phyloP scores from a whole-genome alignment of 1,140 invertebrate species.

The Drosophila asahinai region DNA sequence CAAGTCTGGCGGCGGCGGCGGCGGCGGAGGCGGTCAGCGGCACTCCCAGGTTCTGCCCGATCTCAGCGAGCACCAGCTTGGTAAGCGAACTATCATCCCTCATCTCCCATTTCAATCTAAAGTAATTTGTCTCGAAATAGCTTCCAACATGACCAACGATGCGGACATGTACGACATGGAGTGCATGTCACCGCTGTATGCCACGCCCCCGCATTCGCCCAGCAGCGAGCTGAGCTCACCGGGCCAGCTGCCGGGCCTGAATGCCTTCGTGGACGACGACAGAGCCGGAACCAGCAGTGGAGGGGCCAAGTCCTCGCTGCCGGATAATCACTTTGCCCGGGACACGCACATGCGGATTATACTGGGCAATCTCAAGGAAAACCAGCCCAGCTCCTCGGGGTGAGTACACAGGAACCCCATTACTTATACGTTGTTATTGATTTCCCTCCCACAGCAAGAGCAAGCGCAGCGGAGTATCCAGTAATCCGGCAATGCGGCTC shows the following conservation, averaged over 20 bases:
- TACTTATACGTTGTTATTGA: too few relatives aligned
- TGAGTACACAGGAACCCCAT: slow-evolving; percentile 4
- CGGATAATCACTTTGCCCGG: slow-evolving; percentile 92
- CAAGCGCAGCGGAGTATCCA: slow-evolving; percentile 95
- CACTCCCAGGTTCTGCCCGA: slow-evolving; percentile 84
- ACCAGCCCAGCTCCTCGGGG: slow-evolving; percentile 78
- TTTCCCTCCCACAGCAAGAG: slow-evolving; percentile 86
- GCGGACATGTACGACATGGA: slow-evolving; percentile 85
- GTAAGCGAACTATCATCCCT: slow-evolving; percentile 31
- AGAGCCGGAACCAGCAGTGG: slow-evolving; percentile 71
- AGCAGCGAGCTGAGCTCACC: slow-evolving; percentile 88
- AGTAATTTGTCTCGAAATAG: slow-evolving; percentile 17
- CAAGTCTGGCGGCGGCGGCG: slow-evolving; percentile 46
- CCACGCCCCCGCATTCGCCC: slow-evolving; percentile 93
- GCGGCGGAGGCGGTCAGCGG: slow-evolving; percentile 85
- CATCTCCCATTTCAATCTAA: not conserved
- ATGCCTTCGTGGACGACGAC: slow-evolving; percentile 86
- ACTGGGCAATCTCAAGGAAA: slow-evolving; percentile 88
- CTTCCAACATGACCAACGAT: slow-evolving; percentile 78
- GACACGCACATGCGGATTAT: slow-evolving; percentile 97
- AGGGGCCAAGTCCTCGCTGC: slow-evolving; percentile 69
- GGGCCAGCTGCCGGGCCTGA: slow-evolving; percentile 86
- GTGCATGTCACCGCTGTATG: slow-evolving; percentile 90
- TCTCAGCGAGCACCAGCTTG: slow-evolving; percentile 83
- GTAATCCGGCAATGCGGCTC: slow-evolving; percentile 94